These are phyloP conservation scores for Leuciscus waleckii DNA, from an alignment of 2,797 vertebrate genomes.

Conservation along the genomic window DNA sequence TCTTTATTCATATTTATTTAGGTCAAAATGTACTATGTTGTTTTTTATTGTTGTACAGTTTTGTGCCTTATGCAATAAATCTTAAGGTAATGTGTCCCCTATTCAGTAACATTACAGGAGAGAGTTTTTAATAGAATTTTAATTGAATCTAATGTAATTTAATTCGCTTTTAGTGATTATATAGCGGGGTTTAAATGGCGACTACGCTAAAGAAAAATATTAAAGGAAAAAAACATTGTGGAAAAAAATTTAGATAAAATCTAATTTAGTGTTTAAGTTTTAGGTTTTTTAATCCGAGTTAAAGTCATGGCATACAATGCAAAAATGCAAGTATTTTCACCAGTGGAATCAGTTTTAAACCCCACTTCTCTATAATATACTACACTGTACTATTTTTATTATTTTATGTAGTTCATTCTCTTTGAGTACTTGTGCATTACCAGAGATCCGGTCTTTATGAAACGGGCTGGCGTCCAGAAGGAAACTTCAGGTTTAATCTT, in stretches of 20 bases:
- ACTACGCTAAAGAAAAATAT: background rate
- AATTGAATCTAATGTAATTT: background rate
- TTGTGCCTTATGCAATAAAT: background rate
- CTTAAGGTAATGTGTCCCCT: background rate
- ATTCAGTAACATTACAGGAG: background rate
- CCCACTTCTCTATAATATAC: background rate
- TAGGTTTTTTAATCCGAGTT: background rate
- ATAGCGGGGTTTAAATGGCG: background rate
- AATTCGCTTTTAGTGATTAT: background rate
- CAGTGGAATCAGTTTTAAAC: background rate
- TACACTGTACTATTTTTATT: background rate
- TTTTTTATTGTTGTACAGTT: background rate
- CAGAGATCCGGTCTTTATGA: constrained; percentile 6
- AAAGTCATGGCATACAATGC: background rate
- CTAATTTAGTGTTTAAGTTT: too few species aligned
- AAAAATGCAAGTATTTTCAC: background rate
- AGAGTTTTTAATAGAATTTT: background rate
- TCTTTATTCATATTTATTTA: too few species aligned
- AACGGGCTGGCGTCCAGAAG: constrained; percentile 21
- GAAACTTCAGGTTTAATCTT: constrained; percentile 48
- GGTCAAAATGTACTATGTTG: background rate
- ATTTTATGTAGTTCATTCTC: background rate
- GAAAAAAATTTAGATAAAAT: background rate
- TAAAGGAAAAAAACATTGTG: background rate
- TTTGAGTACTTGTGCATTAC: background rate